These are phyloP conservation scores for Elysia chlorotica DNA, from an alignment of 1,140 invertebrate species.

Conservation along the genomic window DNA sequence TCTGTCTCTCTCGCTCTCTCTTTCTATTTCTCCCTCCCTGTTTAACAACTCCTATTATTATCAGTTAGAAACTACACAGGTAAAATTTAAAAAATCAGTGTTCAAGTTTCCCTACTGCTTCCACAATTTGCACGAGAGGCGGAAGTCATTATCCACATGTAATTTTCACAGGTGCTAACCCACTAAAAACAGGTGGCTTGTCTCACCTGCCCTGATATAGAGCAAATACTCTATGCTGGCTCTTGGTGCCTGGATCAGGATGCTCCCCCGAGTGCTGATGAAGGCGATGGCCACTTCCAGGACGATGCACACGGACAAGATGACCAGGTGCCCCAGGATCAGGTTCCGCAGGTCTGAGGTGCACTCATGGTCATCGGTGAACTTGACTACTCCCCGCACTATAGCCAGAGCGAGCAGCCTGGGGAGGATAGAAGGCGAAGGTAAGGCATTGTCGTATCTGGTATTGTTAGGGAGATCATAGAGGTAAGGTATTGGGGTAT, in stretches of 20 bases:
- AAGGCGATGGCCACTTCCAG: constrained; percentile 77
- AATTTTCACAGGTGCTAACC: no score
- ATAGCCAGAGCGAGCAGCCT: constrained; percentile 69
- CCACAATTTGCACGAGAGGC: no score
- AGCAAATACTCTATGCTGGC: constrained; percentile 81
- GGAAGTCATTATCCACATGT: no score
- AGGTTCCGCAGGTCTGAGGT: constrained; percentile 69
- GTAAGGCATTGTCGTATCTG: no score
- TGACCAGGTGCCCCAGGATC: constrained; percentile 74
- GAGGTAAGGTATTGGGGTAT: no score
- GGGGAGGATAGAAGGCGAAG: constrained; percentile 49
- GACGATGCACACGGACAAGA: constrained; percentile 72
- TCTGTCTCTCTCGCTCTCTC: background rate
- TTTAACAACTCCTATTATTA: no score
- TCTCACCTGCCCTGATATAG: constrained; percentile 80
- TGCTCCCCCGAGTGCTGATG: constrained; percentile 81
- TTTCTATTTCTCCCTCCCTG: background rate
- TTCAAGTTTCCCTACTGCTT: no score
- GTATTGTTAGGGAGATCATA: no score
- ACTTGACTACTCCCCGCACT: constrained; percentile 70
- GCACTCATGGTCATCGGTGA: constrained; percentile 55
- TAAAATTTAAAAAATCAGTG: no score
- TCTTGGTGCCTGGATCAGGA: constrained; percentile 76
- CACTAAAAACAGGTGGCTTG: no score
- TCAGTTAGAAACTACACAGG: no score